Percentiles rank a stretch among this genome's conserved stretches.
Conservation (phyloP, 2,113 vertebrate species). For the Blennius ocellaris region DNA sequence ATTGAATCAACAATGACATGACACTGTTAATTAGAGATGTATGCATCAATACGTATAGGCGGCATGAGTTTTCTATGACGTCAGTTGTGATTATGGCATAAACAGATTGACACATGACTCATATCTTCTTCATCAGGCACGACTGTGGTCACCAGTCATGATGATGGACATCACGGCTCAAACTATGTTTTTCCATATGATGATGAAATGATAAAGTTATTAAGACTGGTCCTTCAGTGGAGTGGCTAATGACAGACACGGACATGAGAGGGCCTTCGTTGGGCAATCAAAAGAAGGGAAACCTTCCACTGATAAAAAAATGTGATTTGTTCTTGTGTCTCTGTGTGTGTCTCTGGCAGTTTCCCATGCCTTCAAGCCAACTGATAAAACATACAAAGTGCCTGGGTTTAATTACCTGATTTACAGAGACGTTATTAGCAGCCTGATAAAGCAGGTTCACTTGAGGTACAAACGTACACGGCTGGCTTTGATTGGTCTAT, state of each 20-base stretch:
- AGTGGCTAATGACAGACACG: slow-evolving; percentile 40
- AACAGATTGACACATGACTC: slow-evolving; percentile 68
- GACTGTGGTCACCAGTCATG: slow-evolving; percentile 31
- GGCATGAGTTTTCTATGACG: slow-evolving; percentile 46
- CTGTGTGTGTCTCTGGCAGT: slow-evolving; percentile 19
- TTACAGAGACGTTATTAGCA: slow-evolving; percentile 39
- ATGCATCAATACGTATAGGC: slow-evolving; percentile 15
- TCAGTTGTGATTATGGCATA: slow-evolving; percentile 22
- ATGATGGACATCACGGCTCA: slow-evolving; percentile 43
- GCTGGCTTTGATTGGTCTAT: slow-evolving; percentile 50
- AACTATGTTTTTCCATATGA: slow-evolving; percentile 51
- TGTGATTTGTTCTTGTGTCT: slow-evolving; percentile 44
- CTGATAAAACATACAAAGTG: slow-evolving; percentile 60
- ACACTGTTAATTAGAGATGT: slow-evolving; percentile 19
- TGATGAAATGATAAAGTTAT: slow-evolving; percentile 53
- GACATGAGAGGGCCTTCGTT: slow-evolving; percentile 26
- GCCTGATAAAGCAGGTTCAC: slow-evolving; percentile 65
- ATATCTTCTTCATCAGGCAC: slow-evolving; percentile 56
- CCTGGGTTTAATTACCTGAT: slow-evolving; percentile 66
- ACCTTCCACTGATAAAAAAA: slow-evolving; percentile 61
- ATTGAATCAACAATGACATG: slow-evolving; percentile 6
- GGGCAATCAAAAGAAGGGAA: slow-evolving; percentile 34
- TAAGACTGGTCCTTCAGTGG: slow-evolving; percentile 1
- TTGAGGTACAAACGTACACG: slow-evolving; percentile 39
- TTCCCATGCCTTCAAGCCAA: slow-evolving; percentile 41